A percentile compares a stretch with the other conserved stretches of the same genome.
Evolutionary conservation across 2,888 invertebrate genomes (phyloP).

Genomic region (Dicyrtomina minuta): DNA sequence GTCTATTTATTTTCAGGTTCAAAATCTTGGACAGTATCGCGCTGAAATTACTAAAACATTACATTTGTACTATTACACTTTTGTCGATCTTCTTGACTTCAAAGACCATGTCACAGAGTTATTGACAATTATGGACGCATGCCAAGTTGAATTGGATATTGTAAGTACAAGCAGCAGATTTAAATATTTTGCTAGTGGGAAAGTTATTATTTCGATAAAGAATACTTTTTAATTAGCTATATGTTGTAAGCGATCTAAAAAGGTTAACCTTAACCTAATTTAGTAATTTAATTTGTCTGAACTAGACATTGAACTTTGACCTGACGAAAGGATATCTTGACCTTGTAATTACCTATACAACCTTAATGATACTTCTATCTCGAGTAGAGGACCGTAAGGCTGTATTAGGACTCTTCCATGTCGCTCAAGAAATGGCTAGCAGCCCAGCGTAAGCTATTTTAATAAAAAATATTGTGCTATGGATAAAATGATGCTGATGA

Average conservation of each 20-base stretch:
- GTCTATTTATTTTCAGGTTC: slow-evolving; percentile 40
- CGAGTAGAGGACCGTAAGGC: slow-evolving; percentile 97
- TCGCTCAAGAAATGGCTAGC: slow-evolving; percentile 91
- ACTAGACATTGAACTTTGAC: slow-evolving; percentile 85
- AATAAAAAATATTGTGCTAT: slow-evolving; percentile 6
- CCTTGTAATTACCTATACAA: slow-evolving; percentile 88
- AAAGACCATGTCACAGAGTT: slow-evolving; percentile 91
- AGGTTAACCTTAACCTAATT: too few species aligned
- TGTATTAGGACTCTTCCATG: slow-evolving; percentile 90
- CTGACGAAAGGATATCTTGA: slow-evolving; percentile 93
- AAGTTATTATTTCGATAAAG: too few species aligned
- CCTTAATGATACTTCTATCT: slow-evolving; percentile 95
- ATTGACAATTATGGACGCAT: slow-evolving; percentile 93
- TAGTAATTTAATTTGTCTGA: neutral
- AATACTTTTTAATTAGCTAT: too few species aligned
- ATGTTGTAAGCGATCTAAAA: too few species aligned
- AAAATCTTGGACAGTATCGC: slow-evolving; percentile 77
- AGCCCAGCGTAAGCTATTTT: slow-evolving; percentile 63
- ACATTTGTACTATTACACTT: slow-evolving; percentile 96
- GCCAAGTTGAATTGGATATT: slow-evolving; percentile 91
- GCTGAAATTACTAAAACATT: slow-evolving; percentile 95
- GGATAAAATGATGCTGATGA: too few species aligned
- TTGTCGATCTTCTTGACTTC: slow-evolving; percentile 96
- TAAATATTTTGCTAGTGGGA: neutral
- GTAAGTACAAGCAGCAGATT: slow-evolving; percentile 57